Conservation (phyloP, 2,888 invertebrate species). For the Slavum lentiscoides region DNA sequence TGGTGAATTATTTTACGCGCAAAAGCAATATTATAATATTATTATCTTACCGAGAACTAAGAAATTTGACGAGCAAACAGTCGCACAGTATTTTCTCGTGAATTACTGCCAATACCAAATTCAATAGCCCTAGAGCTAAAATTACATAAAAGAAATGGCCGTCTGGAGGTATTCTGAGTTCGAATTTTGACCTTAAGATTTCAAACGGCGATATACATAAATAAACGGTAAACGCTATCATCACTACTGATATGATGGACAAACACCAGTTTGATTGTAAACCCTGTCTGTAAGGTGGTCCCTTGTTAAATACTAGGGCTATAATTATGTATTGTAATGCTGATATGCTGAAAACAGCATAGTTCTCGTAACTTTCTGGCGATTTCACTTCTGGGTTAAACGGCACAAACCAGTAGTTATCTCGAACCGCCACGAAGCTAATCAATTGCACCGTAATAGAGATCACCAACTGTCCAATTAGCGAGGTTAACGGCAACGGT, state of each 20-base stretch:
- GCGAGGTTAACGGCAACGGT: conserved; percentile 74
- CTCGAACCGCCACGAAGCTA: conserved; percentile 68
- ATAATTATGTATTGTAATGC: conserved; percentile 89
- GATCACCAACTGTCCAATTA: conserved; percentile 74
- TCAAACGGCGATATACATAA: conserved; percentile 70
- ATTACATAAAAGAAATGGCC: conserved; percentile 66
- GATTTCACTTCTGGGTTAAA: conserved; percentile 14
- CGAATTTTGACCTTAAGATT: conserved; percentile 67
- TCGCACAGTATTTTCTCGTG: conserved; percentile 66
- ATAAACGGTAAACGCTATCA: conserved; percentile 69
- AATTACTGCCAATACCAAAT: conserved; percentile 64
- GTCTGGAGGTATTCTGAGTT: conserved; percentile 70
- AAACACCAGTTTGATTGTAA: conserved; percentile 80
- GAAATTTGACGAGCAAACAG: conserved; percentile 65
- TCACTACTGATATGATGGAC: conserved; percentile 60
- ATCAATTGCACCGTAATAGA: conserved; percentile 70
- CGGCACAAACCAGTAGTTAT: conserved; percentile 64
- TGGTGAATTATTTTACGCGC: background rate
- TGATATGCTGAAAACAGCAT: conserved; percentile 81
- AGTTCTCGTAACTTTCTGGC: conserved; percentile 77
- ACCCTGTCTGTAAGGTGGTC: conserved; percentile 83
- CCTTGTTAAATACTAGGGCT: conserved; percentile 87
- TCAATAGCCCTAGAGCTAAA: conserved; percentile 62
- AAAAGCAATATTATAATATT: background rate
- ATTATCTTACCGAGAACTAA: conserved; percentile 58